These are phyloP conservation scores for Balearica regulorum DNA, from an alignment of 2,797 vertebrate species.

Conservation along the genomic window DNA sequence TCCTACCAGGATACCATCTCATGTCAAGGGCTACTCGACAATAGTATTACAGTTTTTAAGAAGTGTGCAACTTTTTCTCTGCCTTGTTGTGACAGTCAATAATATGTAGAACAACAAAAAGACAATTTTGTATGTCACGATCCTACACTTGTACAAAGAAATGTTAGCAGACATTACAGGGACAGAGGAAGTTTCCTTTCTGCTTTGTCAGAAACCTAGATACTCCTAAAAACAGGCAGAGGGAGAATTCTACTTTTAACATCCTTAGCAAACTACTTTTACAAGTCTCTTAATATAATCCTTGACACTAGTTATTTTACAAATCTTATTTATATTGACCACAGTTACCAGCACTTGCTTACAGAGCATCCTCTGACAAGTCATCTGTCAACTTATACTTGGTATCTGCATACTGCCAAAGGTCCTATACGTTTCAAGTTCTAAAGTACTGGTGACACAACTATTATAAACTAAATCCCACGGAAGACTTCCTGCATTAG, in stretches of 20 bases:
- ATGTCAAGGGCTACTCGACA: not conserved
- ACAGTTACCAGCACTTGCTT: not conserved
- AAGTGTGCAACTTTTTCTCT: not conserved
- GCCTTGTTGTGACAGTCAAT: not conserved
- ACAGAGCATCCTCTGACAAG: not conserved
- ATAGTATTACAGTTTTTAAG: not conserved
- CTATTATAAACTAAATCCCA: not conserved
- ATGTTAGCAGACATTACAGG: not conserved
- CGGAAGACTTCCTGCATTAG: not conserved
- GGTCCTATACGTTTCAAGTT: not conserved
- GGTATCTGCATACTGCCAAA: not conserved
- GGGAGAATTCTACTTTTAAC: not conserved
- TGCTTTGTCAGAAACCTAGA: not conserved
- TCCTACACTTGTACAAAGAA: not conserved
- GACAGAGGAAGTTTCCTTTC: not conserved
- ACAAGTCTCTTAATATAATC: not conserved
- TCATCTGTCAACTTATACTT: not conserved
- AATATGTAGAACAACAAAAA: not conserved
- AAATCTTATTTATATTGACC: not conserved
- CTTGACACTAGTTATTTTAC: not conserved
- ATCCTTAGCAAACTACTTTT: not conserved
- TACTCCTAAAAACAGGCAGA: not conserved
- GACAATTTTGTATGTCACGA: accelerated
- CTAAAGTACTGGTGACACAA: not conserved
- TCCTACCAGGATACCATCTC: not conserved